Evolutionary conservation across 2,888 invertebrate genomes (phyloP), one percentile per base, ranked within the genome.

Genomic region (Clitarchus hookeri): DNA sequence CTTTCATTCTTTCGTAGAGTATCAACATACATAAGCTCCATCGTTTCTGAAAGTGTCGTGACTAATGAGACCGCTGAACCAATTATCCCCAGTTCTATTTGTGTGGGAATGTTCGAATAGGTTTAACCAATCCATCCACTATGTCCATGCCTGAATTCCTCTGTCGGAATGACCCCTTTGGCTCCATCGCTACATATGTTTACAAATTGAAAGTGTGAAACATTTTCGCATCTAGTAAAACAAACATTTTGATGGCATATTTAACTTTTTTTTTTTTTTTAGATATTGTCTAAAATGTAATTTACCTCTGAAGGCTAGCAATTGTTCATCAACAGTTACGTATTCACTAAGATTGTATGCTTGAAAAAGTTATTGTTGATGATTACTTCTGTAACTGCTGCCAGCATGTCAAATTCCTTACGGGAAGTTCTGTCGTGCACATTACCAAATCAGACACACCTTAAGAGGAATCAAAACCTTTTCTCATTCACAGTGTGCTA

Each of bases 21-120:
- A 27, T 25, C 82, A 8, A 82, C 82, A 82, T 82, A 36, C 19
- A 27, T 27, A 19, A 82, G 26, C 11, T 27, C 82, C 82, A 36
- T 82, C 0, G 27, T 82, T 82, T 82, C 44, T 82, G 23, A 82
- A 82, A 27, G 82, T 82, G 16, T 19, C 27, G 12, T 13, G 27
- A 44, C 82, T 9, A 82, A 82, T 82, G 82, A 12, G 23, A 82
- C 82, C 26, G 82, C 82, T 82, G 82, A 82, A 82, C 82, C 82
- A 82, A 82, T 82, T 82, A 27, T 82, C 82, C 26, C 27, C 27
- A 27, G 82, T 82, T 82, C 6, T 19, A 23, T 82, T 82, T 82
- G 27, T 82, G 27, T 82, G 82, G n/a, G 82, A 82, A 19, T 9
- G 27, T 82, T 82, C 26, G 82, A n/a, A 82, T 44, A 36, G 82